phyloP scores from a whole-genome alignment of 2,888 invertebrate genomes.

The Sthenelais limicola region DNA sequence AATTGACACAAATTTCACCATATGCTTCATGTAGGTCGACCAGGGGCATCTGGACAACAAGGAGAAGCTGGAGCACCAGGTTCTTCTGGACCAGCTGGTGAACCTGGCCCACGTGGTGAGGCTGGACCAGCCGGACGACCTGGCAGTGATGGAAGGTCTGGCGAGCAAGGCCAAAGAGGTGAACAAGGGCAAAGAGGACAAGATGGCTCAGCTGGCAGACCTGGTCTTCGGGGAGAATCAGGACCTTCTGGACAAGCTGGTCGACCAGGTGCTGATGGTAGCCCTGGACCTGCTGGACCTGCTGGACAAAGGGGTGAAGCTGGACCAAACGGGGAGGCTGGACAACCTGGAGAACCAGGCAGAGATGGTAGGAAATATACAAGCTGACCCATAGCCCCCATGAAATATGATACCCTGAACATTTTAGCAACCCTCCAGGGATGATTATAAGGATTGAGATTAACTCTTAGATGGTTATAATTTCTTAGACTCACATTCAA shows the following conservation, averaged over 20 bases:
- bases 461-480: no score
- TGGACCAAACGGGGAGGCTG: constrained; percentile 40
- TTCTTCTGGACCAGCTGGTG: constrained; percentile 82
- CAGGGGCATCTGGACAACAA: constrained; percentile 45
- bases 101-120: constrained; percentile 76
- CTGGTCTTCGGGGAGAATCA: constrained; percentile 41
- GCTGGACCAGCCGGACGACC: constrained; percentile 53
- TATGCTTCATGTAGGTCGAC: no score
- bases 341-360: constrained; percentile 37
- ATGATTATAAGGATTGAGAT: no score
- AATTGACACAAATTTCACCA: no score
- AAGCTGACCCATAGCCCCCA: no score
- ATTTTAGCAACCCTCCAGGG: no score
- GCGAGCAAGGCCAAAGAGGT: no score
- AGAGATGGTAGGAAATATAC: constrained; percentile 12
- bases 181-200: constrained; percentile 43
- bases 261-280: constrained; percentile 43
- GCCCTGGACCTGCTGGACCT: constrained; percentile 42
- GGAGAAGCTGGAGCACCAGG: constrained; percentile 48
- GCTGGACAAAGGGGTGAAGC: constrained; percentile 22
- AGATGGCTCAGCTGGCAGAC: constrained; percentile 40
- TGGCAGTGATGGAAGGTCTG: constrained; percentile 44
- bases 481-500: no score
- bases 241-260: constrained; percentile 40
- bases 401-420: no score